Conservation (phyloP, 2,797 vertebrate genomes). For the Amazonetta brasiliensis region DNA sequence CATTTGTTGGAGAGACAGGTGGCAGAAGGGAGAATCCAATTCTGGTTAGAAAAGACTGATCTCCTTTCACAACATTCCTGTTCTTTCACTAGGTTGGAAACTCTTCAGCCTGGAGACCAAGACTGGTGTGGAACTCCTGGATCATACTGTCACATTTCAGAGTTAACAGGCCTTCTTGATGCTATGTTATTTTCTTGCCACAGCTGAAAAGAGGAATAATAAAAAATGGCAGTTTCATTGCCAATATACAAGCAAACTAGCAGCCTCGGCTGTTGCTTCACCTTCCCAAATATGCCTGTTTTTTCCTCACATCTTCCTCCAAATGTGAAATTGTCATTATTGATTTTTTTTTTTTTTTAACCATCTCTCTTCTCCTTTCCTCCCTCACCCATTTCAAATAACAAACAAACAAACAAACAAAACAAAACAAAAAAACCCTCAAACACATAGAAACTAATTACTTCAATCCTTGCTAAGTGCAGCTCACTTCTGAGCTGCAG, state of each 20-base stretch:
- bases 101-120: neutral
- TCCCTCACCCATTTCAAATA: accelerated
- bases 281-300: neutral
- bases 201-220: neutral
- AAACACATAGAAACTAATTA: neutral
- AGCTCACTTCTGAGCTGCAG: neutral
- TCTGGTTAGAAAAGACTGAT: neutral
- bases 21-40: neutral
- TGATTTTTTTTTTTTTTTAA: neutral
- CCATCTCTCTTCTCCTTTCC: neutral
- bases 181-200: neutral
- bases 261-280: neutral
- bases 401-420: too few species aligned
- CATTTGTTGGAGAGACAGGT: neutral
- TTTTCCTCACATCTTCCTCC: neutral
- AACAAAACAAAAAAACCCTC: neutral
- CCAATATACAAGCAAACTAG: neutral
- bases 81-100: neutral
- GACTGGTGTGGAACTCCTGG: neutral
- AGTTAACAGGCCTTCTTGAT: neutral
- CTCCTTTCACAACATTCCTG: accelerated
- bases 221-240: neutral
- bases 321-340: neutral
- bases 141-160: neutral
- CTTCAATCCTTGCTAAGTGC: neutral